Percentiles rank a stretch among this genome's conserved stretches.
Evolutionary conservation across 64 coral and sea anemone genomes (phyloP).

Genomic region (Stichodactyla mertensii): DNA sequence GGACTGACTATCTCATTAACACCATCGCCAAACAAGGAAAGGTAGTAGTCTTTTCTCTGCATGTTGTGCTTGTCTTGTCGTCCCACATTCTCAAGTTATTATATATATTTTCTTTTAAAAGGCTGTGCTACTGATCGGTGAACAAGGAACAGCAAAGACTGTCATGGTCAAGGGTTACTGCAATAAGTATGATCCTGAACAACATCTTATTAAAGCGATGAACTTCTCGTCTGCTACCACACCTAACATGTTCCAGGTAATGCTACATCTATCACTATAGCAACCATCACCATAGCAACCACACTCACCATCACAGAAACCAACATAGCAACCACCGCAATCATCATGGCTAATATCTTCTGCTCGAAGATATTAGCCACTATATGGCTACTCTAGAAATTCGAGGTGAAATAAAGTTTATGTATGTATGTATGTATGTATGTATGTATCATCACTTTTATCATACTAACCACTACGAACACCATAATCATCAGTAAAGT

Average conservation of each 20-base stretch:
- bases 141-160: constrained; percentile 97
- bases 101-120: not conserved
- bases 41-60: constrained; percentile 24
- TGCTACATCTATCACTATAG: not conserved
- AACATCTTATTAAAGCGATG: constrained; percentile 79
- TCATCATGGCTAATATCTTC: no score
- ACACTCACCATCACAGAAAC: no score
- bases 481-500: no score
- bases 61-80: not conserved
- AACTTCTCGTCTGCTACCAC: constrained; percentile 99
- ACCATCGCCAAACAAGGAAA: constrained; percentile 92
- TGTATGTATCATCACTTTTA: no score
- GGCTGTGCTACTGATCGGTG: constrained; percentile 96
- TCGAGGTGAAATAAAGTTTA: no score
- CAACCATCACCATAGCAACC: no score
- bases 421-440: no score
- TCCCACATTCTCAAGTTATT: not conserved
- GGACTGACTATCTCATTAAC: constrained; percentile 90
- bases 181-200: constrained; percentile 85
- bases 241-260: constrained; percentile 99
- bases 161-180: constrained; percentile 98
- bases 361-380: no score
- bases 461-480: no score
- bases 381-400: no score
- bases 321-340: no score